These are phyloP conservation scores for Drosophila mercatorum DNA, from an alignment of 2,888 invertebrate species.

Conservation along the genomic window DNA sequence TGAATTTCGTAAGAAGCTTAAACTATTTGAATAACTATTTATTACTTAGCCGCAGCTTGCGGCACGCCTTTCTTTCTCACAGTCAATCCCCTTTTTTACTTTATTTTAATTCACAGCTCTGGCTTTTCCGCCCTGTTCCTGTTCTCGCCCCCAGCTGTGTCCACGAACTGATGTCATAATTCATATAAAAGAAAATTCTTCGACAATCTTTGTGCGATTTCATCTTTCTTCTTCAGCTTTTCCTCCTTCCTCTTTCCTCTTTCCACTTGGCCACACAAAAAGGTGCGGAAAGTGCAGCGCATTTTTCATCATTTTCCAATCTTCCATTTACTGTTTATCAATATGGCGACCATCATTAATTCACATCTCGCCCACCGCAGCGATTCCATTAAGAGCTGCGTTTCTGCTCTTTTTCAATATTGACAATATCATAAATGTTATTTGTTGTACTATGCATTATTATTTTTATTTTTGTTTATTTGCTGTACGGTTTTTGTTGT, in stretches of 20 bases:
- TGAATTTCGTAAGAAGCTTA: conserved; percentile 36
- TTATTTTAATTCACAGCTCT: conserved; percentile 28
- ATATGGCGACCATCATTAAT: conserved; percentile 57
- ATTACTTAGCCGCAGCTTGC: conserved; percentile 15
- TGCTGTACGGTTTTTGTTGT: conserved; percentile 15
- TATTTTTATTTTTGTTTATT: not conserved
- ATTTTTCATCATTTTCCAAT: conserved; percentile 76
- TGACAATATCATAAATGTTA: conserved; percentile 46
- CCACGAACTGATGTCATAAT: conserved; percentile 58
- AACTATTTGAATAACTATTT: conserved; percentile 47
- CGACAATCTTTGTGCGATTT: conserved; percentile 74
- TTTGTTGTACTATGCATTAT: conserved; percentile 21
- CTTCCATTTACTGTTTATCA: conserved; percentile 68
- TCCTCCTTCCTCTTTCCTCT: conserved; percentile 37
- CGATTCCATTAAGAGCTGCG: conserved; percentile 8
- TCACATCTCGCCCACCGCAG: not conserved
- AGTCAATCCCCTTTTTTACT: conserved; percentile 28
- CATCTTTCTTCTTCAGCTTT: conserved; percentile 43
- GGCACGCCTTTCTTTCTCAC: conserved; percentile 7
- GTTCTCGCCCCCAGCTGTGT: not conserved
- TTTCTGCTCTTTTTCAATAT: conserved; percentile 25
- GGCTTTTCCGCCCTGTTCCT: conserved; percentile 24
- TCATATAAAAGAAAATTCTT: conserved; percentile 69
- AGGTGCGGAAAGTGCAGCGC: conserved; percentile 76
- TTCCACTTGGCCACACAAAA: conserved; percentile 57